Percentiles rank a stretch among this genome's conserved stretches.
Conservation (phyloP, 92 coral and sea anemone species). For the Epizoanthus stellaris region DNA sequence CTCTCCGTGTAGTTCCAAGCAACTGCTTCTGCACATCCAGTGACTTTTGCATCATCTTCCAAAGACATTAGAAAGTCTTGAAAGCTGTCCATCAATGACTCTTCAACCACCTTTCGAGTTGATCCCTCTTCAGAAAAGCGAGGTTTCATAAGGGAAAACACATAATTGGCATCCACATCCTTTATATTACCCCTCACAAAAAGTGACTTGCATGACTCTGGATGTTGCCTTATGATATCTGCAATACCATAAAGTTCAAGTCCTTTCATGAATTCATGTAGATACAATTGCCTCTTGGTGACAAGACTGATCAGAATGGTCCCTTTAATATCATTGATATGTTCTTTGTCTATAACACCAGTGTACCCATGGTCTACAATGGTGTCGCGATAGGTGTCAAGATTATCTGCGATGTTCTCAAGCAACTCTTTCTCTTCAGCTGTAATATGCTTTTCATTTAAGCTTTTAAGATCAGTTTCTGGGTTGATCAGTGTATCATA, state of each 20-base stretch:
- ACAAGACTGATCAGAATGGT: constrained; percentile 13
- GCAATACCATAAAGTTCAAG: constrained; percentile 55
- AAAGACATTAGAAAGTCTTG: constrained; percentile 61
- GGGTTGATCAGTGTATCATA: constrained; percentile 35
- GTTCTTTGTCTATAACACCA: constrained; percentile 29
- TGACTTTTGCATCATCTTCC: constrained; percentile 58
- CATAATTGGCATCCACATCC: constrained; percentile 64
- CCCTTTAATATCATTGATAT: constrained; percentile 12
- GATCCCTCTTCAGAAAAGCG: constrained; percentile 53
- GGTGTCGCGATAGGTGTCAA: neutral
- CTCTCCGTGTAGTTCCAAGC: constrained; percentile 50
- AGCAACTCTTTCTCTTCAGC: constrained; percentile 5
- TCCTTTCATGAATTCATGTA: constrained; percentile 55
- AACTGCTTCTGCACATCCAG: constrained; percentile 57
- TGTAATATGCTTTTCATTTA: constrained; percentile 25
- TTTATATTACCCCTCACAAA: constrained; percentile 43
- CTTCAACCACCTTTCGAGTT: constrained; percentile 49
- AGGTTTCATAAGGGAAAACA: constrained; percentile 59
- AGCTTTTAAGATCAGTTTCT: neutral
- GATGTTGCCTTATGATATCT: constrained; percentile 46
- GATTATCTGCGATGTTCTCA: constrained; percentile 28
- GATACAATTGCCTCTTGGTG: constrained; percentile 3
- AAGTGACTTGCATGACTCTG: constrained; percentile 50
- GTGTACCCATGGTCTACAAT: constrained; percentile 47
- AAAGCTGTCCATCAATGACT: constrained; percentile 54